These are phyloP conservation scores for Pinctada fucata DNA, from an alignment of 2,888 invertebrate genomes.

Conservation along the genomic window DNA sequence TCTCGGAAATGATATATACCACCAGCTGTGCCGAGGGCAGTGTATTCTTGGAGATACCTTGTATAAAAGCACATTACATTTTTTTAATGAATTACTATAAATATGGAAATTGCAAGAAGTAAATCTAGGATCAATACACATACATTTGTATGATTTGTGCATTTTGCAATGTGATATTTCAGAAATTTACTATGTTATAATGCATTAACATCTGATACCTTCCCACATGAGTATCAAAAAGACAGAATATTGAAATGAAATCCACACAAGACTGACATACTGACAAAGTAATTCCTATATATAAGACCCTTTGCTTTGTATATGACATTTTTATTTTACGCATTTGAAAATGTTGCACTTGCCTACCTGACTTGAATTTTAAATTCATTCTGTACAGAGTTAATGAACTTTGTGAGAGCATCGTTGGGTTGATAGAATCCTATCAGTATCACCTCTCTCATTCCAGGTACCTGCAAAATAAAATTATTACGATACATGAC, in stretches of 20 bases:
- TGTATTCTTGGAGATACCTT: constrained; percentile 96
- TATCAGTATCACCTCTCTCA: constrained; percentile 94
- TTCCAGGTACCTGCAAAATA: constrained; percentile 82
- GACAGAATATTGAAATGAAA: neutral
- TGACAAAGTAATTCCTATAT: neutral
- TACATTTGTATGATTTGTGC: too few relatives aligned
- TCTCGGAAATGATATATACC: constrained; percentile 98
- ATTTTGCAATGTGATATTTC: too few relatives aligned
- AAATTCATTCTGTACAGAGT: constrained; percentile 89
- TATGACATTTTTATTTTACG: too few relatives aligned
- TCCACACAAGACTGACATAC: neutral
- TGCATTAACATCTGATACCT: neutral
- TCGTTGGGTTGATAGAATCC: constrained; percentile 93
- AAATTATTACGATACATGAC: neutral
- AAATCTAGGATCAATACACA: too few relatives aligned
- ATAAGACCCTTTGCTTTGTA: too few relatives aligned
- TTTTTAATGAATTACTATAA: too few relatives aligned
- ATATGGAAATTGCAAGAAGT: too few relatives aligned
- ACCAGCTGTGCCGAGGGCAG: constrained; percentile 95
- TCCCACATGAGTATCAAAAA: neutral
- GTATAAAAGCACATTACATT: neutral
- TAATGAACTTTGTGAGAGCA: constrained; percentile 88
- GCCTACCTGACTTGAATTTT: constrained; percentile 86
- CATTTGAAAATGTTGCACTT: too few relatives aligned
- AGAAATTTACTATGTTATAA: neutral